A percentile compares a stretch with the other conserved stretches of the same genome.
Evolutionary conservation across 2,797 vertebrate species (phyloP).

Genomic region (Danio jaintianensis): DNA sequence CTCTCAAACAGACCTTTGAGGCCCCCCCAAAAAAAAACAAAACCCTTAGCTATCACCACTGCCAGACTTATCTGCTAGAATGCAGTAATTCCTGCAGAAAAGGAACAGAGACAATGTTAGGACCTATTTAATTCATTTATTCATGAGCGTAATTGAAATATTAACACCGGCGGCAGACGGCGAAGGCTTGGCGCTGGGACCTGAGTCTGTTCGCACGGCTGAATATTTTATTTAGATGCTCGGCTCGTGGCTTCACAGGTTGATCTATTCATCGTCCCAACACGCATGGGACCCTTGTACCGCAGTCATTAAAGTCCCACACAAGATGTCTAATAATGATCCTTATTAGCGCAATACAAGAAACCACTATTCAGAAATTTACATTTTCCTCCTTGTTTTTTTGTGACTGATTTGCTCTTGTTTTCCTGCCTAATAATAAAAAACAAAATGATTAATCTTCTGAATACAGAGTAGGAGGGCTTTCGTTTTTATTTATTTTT

Average conservation of each 20-base stretch:
- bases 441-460: slow-evolving; percentile 51
- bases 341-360: slow-evolving; percentile 45
- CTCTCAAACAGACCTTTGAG: slow-evolving; percentile 30
- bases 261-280: slow-evolving; percentile 43
- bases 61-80: slow-evolving; percentile 46
- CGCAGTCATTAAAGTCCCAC: slow-evolving; percentile 50
- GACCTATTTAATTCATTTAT: slow-evolving; percentile 73
- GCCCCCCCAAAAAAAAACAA: background rate
- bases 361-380: slow-evolving; percentile 18
- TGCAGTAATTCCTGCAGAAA: slow-evolving; percentile 47
- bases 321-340: slow-evolving; percentile 57
- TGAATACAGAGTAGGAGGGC: slow-evolving; percentile 56
- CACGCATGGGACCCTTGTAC: slow-evolving; percentile 48
- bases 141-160: slow-evolving; percentile 80
- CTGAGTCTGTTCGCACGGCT: slow-evolving; percentile 57
- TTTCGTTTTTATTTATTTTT: slow-evolving; percentile 56
- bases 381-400: slow-evolving; percentile 39
- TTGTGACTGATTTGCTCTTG: slow-evolving; percentile 34
- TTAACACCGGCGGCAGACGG: slow-evolving; percentile 71
- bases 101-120: slow-evolving; percentile 67
- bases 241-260: slow-evolving; percentile 47
- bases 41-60: background rate
- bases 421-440: slow-evolving; percentile 48
- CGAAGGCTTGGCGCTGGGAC: slow-evolving; percentile 63
- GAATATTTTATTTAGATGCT: slow-evolving; percentile 71